Evolutionary conservation across 1,140 invertebrate species (phyloP), one percentile per base, ranked within the genome.

Genomic region (Heliconius eleuchia): DNA sequence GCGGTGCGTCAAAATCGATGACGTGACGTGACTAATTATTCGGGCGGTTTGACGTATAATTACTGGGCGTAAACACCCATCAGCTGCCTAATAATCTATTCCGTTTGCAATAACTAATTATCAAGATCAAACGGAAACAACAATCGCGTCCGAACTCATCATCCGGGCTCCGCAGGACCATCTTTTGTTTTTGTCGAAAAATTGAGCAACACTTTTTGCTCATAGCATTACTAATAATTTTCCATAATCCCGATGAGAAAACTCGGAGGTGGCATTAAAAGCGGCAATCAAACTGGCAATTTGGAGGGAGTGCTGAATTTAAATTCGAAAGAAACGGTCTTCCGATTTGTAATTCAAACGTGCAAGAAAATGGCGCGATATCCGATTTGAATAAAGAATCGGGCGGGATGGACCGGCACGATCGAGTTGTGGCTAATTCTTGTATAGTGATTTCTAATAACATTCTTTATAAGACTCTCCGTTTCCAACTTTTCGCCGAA

Each of bases 261-360:
- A 85, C 83, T 86, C 83, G 82, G 81, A 87, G 86, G 81, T 84
- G 84, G 88, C 87, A 90, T 91, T 92, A 88, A 89, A 88, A 88
- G 83, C 81, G 83, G 88, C 88, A 88, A 92, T 91, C 89, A 89
- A 91, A 91, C 90, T 87, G 90, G 89, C 87, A 91, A 91, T 92
- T 89, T 87, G 85, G 82, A 86, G 88, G 88, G 88, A 86, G 85
- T 90, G 79, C 86, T 84, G 85, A 91, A 90, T 92, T 92, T 87
- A 87, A 91, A 90, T 90, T 84, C 84, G 79, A 88, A 90, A 92
- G 89, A 91, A 89, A 92, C 88, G 83, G 89, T 85, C 87, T 87
- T 92, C 88, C 89, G 90, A 93, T 93, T 93, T 92, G 90, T 88
- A 90, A 92, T 93, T 90, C 91, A 91, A 93, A 93, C 90, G 88